Conservation (phyloP, 2,797 vertebrate species). For the Melanotaenia pygmaea region DNA sequence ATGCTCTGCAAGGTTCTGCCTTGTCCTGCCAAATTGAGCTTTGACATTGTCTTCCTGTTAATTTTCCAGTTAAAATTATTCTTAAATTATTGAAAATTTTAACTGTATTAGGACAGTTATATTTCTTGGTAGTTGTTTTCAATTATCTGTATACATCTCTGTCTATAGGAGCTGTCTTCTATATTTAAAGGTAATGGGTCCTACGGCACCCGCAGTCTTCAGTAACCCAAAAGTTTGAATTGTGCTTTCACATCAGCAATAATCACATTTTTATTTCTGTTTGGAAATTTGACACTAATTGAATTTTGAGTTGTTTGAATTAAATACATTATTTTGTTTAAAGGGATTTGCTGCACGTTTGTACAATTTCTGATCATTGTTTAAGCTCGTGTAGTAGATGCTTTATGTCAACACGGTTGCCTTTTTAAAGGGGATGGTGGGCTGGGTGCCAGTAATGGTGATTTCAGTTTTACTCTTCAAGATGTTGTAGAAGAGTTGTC, state of each 20-base stretch:
- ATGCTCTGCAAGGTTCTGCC: conserved; percentile 19
- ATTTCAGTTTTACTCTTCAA: conserved; percentile 29
- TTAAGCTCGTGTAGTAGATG: conserved; percentile 41
- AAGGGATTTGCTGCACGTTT: conserved; percentile 10
- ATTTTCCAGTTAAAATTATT: conserved; percentile 1
- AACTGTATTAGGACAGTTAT: conserved; percentile 4
- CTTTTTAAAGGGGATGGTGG: conserved; percentile 36
- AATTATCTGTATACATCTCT: conserved; percentile 11
- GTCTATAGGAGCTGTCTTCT: neutral
- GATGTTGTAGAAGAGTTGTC: conserved; percentile 26
- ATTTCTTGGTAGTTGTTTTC: neutral
- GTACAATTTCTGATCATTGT: conserved; percentile 1
- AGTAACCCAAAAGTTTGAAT: conserved; percentile 19
- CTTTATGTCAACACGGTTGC: conserved; percentile 26
- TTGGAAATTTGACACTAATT: conserved; percentile 6
- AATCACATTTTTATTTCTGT: conserved; percentile 7
- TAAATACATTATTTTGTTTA: conserved; percentile 32
- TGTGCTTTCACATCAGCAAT: conserved; percentile 12
- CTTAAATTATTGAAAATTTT: neutral
- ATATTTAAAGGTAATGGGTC: conserved; percentile 15
- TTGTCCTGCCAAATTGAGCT: conserved; percentile 20
- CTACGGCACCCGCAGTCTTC: conserved; percentile 12
- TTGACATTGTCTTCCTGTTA: neutral
- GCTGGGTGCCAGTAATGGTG: conserved; percentile 9
- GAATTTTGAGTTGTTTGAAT: neutral